These are phyloP conservation scores for Sandelia bainsii DNA, from an alignment of 2,797 vertebrate genomes.

Conservation along the genomic window DNA sequence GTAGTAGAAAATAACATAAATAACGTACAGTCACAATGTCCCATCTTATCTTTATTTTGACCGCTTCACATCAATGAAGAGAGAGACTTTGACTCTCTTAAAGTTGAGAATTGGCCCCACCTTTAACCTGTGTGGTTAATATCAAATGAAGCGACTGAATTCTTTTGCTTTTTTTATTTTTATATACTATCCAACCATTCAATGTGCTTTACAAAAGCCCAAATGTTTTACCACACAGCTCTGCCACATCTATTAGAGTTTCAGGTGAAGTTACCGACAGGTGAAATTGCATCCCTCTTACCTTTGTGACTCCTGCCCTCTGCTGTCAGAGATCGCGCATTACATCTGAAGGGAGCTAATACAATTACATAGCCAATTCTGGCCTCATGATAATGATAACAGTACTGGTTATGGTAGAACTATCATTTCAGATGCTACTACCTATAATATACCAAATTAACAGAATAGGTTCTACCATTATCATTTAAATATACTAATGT, in stretches of 20 bases:
- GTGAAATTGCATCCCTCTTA: neutral
- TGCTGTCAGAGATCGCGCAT: slow-evolving; percentile 56
- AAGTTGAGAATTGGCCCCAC: too few species aligned
- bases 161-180: too few species aligned
- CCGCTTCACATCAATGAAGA: too few species aligned
- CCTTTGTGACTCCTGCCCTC: slow-evolving; percentile 63
- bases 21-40: neutral
- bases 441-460: too few species aligned
- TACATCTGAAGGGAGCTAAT: slow-evolving; percentile 20
- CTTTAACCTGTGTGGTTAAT: too few species aligned
- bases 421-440: too few species aligned
- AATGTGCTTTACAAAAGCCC: neutral
- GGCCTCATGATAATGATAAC: neutral
- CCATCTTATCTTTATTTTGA: neutral
- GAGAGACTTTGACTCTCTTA: too few species aligned
- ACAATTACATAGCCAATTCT: too few species aligned
- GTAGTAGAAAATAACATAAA: neutral
- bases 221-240: neutral
- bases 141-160: too few species aligned
- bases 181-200: too few species aligned
- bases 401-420: neutral
- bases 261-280: neutral
- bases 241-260: neutral
- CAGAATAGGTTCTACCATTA: too few species aligned
- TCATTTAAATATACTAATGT: neutral